These are phyloP conservation scores for Folsomia manolachei DNA, from an alignment of 2,888 invertebrate genomes.

Conservation along the genomic window DNA sequence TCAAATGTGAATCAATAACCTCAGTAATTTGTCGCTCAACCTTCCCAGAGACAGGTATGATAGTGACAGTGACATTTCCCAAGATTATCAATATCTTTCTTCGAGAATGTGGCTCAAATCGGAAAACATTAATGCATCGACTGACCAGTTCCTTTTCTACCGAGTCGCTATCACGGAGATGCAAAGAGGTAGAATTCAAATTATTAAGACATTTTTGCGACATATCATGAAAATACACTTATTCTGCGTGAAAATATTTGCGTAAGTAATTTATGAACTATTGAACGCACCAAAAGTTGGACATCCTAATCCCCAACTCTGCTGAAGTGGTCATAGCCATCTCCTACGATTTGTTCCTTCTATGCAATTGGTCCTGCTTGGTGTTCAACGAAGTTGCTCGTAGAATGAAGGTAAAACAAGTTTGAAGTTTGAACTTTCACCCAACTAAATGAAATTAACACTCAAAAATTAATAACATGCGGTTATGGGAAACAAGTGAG, in stretches of 20 bases:
- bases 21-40: slow-evolving; percentile 24
- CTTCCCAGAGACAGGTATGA: slow-evolving; percentile 19
- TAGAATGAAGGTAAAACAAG: too few species aligned
- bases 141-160: background rate
- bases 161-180: background rate
- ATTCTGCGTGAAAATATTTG: background rate
- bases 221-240: background rate
- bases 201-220: background rate
- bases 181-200: background rate
- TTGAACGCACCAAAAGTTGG: background rate
- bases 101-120: slow-evolving; percentile 43
- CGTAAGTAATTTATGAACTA: too few species aligned
- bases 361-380: too few species aligned
- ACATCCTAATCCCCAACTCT: background rate
- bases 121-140: slow-evolving; percentile 26
- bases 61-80: slow-evolving; percentile 29
- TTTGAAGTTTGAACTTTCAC: too few species aligned
- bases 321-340: background rate
- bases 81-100: slow-evolving; percentile 31
- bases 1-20: too few species aligned
- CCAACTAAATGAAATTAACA: too few species aligned
- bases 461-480: too few species aligned
- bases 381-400: too few species aligned
- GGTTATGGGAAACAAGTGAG: too few species aligned
- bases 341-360: too few species aligned